Evolutionary conservation across 2,113 vertebrate species (phyloP).

Genomic region (Phalacrocorax carbo): DNA sequence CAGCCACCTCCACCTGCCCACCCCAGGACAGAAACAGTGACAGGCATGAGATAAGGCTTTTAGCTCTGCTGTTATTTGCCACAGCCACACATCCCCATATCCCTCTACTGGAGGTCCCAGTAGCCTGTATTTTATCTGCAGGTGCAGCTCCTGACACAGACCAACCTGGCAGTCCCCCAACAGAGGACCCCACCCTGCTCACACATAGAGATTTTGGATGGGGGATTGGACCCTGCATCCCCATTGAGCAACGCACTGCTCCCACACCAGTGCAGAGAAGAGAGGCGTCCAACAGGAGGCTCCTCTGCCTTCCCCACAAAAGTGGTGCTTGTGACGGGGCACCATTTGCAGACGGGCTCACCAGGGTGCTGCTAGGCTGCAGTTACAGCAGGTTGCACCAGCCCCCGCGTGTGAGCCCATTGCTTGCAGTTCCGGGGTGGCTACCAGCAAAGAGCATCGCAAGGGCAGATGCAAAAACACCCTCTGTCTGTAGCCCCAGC

Average conservation of each 20-base stretch:
- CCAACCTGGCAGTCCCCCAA: background rate
- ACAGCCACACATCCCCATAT: background rate
- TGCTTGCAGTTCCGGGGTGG: background rate
- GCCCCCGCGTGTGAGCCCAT: accelerated
- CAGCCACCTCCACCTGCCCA: accelerated
- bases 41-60: background rate
- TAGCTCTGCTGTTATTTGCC: background rate
- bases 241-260: background rate
- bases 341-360: accelerated
- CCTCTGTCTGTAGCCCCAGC: background rate
- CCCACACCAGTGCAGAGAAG: background rate
- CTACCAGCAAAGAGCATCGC: background rate
- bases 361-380: background rate
- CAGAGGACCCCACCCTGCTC: background rate
- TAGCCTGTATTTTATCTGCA: background rate
- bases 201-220: background rate
- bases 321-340: accelerated
- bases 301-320: background rate
- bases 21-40: background rate
- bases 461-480: background rate
- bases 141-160: background rate
- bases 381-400: background rate
- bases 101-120: background rate
- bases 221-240: background rate
- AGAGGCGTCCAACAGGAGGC: accelerated